These are phyloP conservation scores for Gadopsis bispinosus DNA, from an alignment of 2,797 vertebrate species.

Conservation along the genomic window DNA sequence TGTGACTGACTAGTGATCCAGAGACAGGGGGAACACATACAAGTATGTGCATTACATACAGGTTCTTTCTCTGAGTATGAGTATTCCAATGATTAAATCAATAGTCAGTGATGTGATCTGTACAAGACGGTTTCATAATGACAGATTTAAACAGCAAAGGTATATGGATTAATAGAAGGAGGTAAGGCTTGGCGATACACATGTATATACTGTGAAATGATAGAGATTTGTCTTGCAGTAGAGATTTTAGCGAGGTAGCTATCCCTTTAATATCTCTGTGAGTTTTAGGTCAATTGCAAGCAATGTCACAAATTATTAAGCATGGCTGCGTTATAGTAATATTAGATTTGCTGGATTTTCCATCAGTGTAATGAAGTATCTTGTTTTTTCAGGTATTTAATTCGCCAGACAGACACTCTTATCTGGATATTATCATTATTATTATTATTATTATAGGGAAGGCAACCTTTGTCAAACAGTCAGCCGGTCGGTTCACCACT, in stretches of 20 bases:
- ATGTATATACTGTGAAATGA: not conserved
- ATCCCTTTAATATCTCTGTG: conserved; percentile 2
- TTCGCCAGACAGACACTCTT: not conserved
- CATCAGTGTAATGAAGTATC: not conserved
- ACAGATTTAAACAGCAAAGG: not conserved
- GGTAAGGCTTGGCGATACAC: not conserved
- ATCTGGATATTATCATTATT: not conserved
- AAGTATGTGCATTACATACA: conserved; percentile 6
- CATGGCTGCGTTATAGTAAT: conserved; percentile 11
- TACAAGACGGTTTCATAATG: not conserved
- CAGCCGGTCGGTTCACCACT: not conserved
- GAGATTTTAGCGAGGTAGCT: not conserved
- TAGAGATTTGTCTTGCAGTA: not conserved
- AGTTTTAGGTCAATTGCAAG: conserved; percentile 19
- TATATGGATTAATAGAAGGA: not conserved
- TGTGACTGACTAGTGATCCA: conserved; percentile 36
- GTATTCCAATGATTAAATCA: not conserved
- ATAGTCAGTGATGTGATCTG: not conserved
- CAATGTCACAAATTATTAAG: conserved; percentile 26
- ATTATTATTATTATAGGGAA: not conserved
- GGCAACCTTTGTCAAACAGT: not conserved
- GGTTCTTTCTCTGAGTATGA: not conserved
- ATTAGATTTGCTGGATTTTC: conserved; percentile 13
- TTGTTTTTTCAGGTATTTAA: conserved; percentile 15
- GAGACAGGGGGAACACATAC: not conserved